Percentiles rank a stretch among this genome's conserved stretches.
phyloP scores from a whole-genome alignment of 2,797 vertebrate genomes.

The Tiaroga cobitis region DNA sequence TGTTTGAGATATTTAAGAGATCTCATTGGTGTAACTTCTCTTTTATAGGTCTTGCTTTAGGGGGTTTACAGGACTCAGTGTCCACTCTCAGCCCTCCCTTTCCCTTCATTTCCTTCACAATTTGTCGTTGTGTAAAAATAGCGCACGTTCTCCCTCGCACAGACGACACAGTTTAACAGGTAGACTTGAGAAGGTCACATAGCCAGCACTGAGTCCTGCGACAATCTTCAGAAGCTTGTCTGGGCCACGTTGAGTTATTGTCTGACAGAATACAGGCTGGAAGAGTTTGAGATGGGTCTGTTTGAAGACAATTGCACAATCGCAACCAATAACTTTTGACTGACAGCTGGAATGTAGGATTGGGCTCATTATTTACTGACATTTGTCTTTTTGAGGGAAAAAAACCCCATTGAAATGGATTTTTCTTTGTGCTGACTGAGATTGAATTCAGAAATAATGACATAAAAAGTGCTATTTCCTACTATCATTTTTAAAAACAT shows the following conservation, averaged over 20 bases:
- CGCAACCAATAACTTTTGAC: conserved; percentile 16
- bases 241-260: not conserved
- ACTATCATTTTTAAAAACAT: not conserved
- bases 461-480: no score
- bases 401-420: not conserved
- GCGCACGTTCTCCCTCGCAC: conserved; percentile 10
- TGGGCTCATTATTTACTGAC: not conserved
- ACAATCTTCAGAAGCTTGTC: conserved; percentile 4
- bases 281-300: not conserved
- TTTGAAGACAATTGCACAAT: conserved; percentile 21
- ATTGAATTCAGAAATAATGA: not conserved
- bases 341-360: conserved; percentile 33
- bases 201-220: not conserved
- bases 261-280: not conserved
- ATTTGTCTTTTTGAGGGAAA: not conserved
- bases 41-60: not conserved
- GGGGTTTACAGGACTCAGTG: not conserved
- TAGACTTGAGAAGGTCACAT: conserved; percentile 39
- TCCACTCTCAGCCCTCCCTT: conserved; percentile 14
- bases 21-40: conserved; percentile 23
- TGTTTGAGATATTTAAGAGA: not conserved
- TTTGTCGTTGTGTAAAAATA: conserved; percentile 45
- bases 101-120: conserved; percentile 31
- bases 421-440: conserved; percentile 13
- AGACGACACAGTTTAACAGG: conserved; percentile 34